Conservation (phyloP, 2,113 vertebrate species). For the Callionymus lyra region DNA sequence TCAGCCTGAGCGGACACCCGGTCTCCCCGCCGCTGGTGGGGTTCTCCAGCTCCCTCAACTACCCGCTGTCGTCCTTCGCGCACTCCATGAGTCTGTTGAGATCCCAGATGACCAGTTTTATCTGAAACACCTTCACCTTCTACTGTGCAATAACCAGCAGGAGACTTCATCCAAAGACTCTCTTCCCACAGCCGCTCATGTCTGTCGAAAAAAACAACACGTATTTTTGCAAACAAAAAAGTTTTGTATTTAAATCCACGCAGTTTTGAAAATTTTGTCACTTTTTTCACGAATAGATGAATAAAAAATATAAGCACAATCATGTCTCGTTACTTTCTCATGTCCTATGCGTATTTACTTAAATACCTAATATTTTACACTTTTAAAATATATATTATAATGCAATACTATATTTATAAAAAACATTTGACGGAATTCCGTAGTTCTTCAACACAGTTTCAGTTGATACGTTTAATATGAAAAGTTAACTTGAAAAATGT, state of each 20-base stretch:
- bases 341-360: no score
- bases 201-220: constrained; percentile 5
- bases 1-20: constrained; percentile 68
- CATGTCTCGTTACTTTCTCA: neutral
- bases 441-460: no score
- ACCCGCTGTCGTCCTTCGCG: constrained; percentile 78
- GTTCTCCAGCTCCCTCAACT: constrained; percentile 71
- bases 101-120: constrained; percentile 84
- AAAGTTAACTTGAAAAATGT: no score
- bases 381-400: no score
- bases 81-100: constrained; percentile 75
- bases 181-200: constrained; percentile 2
- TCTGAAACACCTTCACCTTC: constrained; percentile 57
- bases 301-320: constrained; percentile 39
- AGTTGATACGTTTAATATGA: no score
- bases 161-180: constrained; percentile 46
- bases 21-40: constrained; percentile 66
- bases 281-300: constrained; percentile 56
- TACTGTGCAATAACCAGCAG: constrained; percentile 52
- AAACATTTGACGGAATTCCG: no score
- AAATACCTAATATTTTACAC: no score
- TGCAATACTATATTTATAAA: no score
- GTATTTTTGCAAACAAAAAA: constrained; percentile 2
- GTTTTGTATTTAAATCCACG: constrained; percentile 27
- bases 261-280: constrained; percentile 47